Evolutionary conservation across 2,113 vertebrate genomes (phyloP).

Genomic region (Aphyosemion australe): DNA sequence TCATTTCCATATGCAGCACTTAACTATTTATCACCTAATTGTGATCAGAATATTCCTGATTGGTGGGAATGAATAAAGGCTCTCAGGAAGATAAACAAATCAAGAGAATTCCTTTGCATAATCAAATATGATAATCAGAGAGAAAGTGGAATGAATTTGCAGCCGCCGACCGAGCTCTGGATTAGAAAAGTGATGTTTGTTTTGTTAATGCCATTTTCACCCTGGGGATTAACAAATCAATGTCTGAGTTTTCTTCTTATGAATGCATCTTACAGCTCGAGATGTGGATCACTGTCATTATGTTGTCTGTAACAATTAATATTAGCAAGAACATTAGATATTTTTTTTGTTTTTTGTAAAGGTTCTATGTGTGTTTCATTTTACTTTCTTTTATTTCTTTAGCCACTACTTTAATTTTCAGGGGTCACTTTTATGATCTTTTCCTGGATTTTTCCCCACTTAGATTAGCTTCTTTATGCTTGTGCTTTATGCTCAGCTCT

Average conservation of each 20-base stretch:
- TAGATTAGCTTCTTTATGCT: too few species aligned
- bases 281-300: not conserved
- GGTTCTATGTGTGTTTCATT: too few species aligned
- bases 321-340: too few species aligned
- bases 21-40: conserved; percentile 69
- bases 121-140: conserved; percentile 70
- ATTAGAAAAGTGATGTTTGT: conserved; percentile 47
- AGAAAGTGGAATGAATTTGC: conserved; percentile 45
- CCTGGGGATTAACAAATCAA: too few species aligned
- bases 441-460: too few species aligned
- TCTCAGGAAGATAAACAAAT: conserved; percentile 52
- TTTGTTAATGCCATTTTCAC: conserved; percentile 26
- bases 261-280: conserved; percentile 16
- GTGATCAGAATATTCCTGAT: conserved; percentile 51
- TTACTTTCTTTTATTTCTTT: too few species aligned
- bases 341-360: too few species aligned
- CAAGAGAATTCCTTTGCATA: conserved; percentile 63
- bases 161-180: conserved; percentile 10
- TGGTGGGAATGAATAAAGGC: conserved; percentile 54
- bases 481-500: too few species aligned
- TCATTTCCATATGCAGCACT: conserved; percentile 60
- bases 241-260: conserved; percentile 8
- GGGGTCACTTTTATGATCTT: too few species aligned
- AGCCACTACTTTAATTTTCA: too few species aligned
- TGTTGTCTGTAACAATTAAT: not conserved